Evolutionary conservation across 64 coral and sea anemone species (phyloP), one percentile per base, ranked within the genome.

Genomic region (Montipora efflorescens): DNA sequence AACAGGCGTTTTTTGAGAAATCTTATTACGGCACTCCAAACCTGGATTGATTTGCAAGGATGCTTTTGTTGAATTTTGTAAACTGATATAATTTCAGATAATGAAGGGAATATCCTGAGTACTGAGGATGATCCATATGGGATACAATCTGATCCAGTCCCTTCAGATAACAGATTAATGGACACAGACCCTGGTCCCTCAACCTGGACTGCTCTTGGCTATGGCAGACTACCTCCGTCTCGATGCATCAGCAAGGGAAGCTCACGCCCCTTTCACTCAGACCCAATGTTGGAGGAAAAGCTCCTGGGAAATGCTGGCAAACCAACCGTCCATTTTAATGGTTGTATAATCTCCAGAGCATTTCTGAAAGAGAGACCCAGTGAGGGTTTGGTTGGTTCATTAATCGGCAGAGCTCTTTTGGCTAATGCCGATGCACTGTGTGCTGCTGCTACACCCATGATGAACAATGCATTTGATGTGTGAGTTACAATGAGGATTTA

Each of bases 351-450:
- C 28, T 86, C 95, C 78, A 96, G 93, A 87, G 95, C 95, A 13
- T 99, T 99, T 87, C 83, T 99, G 8, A 99, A 99, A 75, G 97
- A 99, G 23, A 93, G 92, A 77, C 88, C 89, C 13, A 96, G 88
- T 21, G 97, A 98, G 48, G 87, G 97, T 18, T 13, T 93, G 22
- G 69, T 96, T 10, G 92, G 94, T 14, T 91, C 92, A 5, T 77
- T 93, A 76, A 94, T 99, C 50, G 88, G 91, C 18, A 91, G 96
- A 71, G 97, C 97, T 21, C 72, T 99, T 16, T 79, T 99, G 14
- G 94, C 95, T 15, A 94, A 94, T 82, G 92, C 92, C 18, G 97
- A 99, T 72, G 95, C 97, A 21, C 58, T 99, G 52, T 99, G 97
- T 92, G 97, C 97, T 13, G 92, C 97, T 1, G 97, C 94, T 8